Percentiles rank a stretch among this genome's conserved stretches.
Evolutionary conservation across 2,888 invertebrate genomes (phyloP).

Genomic region (Drosophila atroscutellata): DNA sequence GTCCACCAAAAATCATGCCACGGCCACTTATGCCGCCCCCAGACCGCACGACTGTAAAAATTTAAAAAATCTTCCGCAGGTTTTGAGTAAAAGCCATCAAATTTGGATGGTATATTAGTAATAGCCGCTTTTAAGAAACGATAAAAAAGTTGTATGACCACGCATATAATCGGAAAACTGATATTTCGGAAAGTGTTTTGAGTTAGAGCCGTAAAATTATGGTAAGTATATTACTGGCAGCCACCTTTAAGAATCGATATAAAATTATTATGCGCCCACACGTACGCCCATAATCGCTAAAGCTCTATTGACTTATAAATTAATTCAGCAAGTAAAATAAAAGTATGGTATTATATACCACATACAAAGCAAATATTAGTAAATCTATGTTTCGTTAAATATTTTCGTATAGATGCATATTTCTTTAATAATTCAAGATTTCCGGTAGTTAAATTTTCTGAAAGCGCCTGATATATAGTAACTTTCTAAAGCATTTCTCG

Average conservation of each 20-base stretch:
- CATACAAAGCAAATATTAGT: not conserved
- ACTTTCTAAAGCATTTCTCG: not conserved
- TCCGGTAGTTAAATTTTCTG: not conserved
- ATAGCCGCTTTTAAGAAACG: not conserved
- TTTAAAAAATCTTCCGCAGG: not conserved
- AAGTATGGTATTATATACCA: not conserved
- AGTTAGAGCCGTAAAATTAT: not conserved
- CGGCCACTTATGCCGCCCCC: not conserved
- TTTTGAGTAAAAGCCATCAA: not conserved
- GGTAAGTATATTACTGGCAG: too few relatives aligned
- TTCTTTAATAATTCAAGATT: not conserved
- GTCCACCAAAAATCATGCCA: not conserved
- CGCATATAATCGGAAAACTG: not conserved
- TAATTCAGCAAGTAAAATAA: not conserved
- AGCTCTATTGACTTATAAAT: not conserved
- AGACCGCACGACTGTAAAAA: accelerated
- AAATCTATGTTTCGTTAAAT: not conserved
- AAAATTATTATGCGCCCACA: not conserved
- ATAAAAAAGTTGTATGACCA: not conserved
- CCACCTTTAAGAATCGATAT: too few relatives aligned
- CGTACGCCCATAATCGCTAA: not conserved
- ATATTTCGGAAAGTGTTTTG: not conserved
- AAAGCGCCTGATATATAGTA: not conserved
- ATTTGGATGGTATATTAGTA: not conserved
- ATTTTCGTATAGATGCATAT: not conserved